Base-by-base conservation (phyloP, 2,797 vertebrate genomes). In the Sebastes itinus region DNA sequence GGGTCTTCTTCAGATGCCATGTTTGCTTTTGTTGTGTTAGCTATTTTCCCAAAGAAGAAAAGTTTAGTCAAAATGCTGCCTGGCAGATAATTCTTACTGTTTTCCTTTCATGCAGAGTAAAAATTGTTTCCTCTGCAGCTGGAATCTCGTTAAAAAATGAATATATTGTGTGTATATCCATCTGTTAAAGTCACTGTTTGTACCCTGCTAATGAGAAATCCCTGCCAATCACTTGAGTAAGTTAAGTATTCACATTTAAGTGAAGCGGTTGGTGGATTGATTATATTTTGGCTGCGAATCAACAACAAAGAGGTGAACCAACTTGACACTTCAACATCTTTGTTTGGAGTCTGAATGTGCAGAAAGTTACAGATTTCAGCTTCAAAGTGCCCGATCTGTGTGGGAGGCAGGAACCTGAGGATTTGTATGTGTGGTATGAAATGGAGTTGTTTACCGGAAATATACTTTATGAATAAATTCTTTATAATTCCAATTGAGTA, bases 381-480 rank as follows among this genome's bases (percentile, higher is more conserved):
- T 18, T 11, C 2, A 10, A 69, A 12, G 30, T 42, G 7, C 28
- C 4, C 12, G 27, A 14, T 6, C 10, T 35, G 46, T 35, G 35
- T 25, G 35, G 25, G 13, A 60, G 22, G 10, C 9, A 59, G 25
- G 16, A 65, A 46, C 1, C 6, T 23, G 12, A 55, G 3, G 46
- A 65, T 56, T 65, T 76, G 7, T 28, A 18, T 63, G 13, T 77
- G 18, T 14, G 9, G 6, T 58, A 7, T 30, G 7, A 52, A 55
- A 54, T 66, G 0, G 22, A 46, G 42, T 18, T 23, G 66, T 73
- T 56, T 25, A 49, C 46, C 49, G 5, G 23, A 58, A 6, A 58
- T 59, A 10, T 20, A 28, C 22, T 25, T 71, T 8, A 68, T 65
- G 0, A 78, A 84, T 81, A 75, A 66, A 88, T n/a, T 30, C 1